A percentile compares a stretch with the other conserved stretches of the same genome.
phyloP scores from a whole-genome alignment of 2,888 invertebrate genomes.

The Tinea trinotella region DNA sequence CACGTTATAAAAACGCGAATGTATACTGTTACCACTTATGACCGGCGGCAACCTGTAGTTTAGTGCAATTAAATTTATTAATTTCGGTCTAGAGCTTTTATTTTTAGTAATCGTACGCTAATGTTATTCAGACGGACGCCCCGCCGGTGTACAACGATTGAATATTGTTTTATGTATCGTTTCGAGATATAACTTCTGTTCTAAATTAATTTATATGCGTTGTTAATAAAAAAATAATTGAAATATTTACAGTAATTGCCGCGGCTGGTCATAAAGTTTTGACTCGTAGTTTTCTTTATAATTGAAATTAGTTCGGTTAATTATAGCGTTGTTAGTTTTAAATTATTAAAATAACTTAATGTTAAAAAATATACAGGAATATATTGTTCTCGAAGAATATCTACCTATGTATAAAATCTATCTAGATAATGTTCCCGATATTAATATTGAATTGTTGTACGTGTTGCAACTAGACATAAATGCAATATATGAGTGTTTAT shows the following conservation, averaged over 20 bases:
- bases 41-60: constrained; percentile 38
- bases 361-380: too few species aligned
- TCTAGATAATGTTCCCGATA: too few species aligned
- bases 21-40: constrained; percentile 35
- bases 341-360: too few species aligned
- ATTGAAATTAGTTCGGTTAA: too few species aligned
- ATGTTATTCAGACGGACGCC: constrained; percentile 25
- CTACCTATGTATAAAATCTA: too few species aligned
- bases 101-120: constrained; percentile 35
- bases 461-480: background rate
- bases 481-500: background rate
- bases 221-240: background rate
- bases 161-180: constrained; percentile 6
- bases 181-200: background rate
- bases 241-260: background rate
- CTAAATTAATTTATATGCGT: background rate
- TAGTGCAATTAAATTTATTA: constrained; percentile 51
- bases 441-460: too few species aligned
- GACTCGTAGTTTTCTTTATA: too few species aligned
- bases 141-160: constrained; percentile 23
- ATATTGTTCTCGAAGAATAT: too few species aligned
- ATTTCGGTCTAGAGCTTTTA: constrained; percentile 42
- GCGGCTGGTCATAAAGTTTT: background rate
- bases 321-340: too few species aligned
- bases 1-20: constrained; percentile 19